phyloP scores from a whole-genome alignment of 2,888 invertebrate species.

The Elgonia sp. region DNA sequence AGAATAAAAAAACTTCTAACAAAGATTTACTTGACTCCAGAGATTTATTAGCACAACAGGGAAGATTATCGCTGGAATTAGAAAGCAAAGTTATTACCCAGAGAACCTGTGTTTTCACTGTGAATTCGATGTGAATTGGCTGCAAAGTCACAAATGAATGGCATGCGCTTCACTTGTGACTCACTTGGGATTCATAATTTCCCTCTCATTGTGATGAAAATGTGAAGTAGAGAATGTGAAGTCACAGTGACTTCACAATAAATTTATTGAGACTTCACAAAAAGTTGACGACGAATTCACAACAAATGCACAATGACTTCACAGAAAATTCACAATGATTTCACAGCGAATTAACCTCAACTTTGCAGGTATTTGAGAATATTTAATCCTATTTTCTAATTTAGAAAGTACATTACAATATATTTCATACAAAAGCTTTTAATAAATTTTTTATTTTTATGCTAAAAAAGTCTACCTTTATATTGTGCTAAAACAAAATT shows the following conservation, averaged over 20 bases:
- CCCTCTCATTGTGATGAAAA: neutral
- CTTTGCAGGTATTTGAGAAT: no score
- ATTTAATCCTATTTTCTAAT: no score
- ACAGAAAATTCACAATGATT: no score
- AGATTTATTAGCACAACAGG: constrained; percentile 5
- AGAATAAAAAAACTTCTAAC: no score
- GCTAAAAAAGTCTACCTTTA: no score
- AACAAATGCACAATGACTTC: no score
- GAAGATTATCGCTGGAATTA: constrained; percentile 16
- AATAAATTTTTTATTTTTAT: no score
- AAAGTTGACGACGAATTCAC: no score
- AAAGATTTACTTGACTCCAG: constrained; percentile 11
- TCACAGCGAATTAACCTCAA: no score
- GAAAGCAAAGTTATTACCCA: constrained; percentile 3
- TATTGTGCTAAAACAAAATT: no score
- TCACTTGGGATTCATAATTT: neutral
- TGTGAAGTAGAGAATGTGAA: neutral
- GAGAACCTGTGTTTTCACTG: neutral
- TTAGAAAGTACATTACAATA: no score
- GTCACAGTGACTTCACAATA: neutral
- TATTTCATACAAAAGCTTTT: no score
- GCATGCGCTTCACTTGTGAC: neutral
- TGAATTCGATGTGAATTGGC: neutral
- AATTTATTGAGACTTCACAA: neutral
- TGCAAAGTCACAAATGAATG: neutral